phyloP scores from a whole-genome alignment of 2,888 invertebrate species.

The Boloria euphrosyne region DNA sequence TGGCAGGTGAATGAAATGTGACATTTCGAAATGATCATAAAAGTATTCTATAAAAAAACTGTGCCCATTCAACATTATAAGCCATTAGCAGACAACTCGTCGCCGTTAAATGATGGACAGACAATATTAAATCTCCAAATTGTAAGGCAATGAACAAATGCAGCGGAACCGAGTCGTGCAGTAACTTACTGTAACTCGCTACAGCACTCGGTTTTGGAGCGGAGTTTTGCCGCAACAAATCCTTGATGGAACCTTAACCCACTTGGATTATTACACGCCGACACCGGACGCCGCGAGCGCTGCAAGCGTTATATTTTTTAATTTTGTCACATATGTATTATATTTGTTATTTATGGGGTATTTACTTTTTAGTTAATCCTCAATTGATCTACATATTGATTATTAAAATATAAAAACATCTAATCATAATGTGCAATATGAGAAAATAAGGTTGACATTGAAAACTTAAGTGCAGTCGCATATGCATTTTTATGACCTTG shows the following conservation, averaged over 20 bases:
- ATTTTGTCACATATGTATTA: conserved; percentile 47
- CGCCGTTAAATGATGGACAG: conserved; percentile 56
- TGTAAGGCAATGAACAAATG: conserved; percentile 70
- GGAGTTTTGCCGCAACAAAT: conserved; percentile 82
- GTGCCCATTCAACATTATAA: conserved; percentile 50
- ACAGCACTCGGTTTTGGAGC: conserved; percentile 76
- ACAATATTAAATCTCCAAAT: conserved; percentile 42
- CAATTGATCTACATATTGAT: background rate
- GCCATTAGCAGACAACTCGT: conserved; percentile 59
- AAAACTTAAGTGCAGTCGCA: conserved; percentile 47
- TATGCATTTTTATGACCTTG: conserved; percentile 72
- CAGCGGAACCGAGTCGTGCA: conserved; percentile 74
- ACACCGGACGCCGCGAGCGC: conserved; percentile 63
- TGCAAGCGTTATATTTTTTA: conserved; percentile 59
- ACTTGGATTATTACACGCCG: conserved; percentile 78
- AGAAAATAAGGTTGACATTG: background rate
- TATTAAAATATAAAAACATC: background rate
- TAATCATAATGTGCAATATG: background rate
- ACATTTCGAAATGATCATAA: conserved; percentile 43
- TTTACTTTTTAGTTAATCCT: background rate
- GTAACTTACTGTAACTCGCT: conserved; percentile 72
- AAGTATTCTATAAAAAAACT: conserved; percentile 46
- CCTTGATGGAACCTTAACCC: conserved; percentile 82
- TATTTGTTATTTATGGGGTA: background rate
- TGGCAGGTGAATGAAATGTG: conserved; percentile 62